Conservation (phyloP, 2,797 vertebrate genomes). For the Erithacus rubecula region DNA sequence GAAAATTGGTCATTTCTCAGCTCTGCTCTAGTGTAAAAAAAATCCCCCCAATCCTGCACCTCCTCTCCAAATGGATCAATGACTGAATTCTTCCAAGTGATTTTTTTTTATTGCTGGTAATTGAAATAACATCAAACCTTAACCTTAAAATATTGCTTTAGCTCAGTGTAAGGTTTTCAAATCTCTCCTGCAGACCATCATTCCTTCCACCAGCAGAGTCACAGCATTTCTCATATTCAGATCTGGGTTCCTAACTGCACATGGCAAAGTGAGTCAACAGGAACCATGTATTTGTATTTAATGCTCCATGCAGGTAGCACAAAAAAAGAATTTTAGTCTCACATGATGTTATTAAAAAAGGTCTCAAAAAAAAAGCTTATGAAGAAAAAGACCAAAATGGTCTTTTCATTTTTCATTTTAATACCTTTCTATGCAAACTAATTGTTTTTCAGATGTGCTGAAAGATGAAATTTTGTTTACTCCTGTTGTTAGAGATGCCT, state of each 20-base stretch:
- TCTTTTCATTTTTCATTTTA: background rate
- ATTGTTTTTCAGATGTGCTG: background rate
- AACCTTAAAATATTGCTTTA: background rate
- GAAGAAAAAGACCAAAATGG: background rate
- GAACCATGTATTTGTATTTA: background rate
- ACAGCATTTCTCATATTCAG: background rate
- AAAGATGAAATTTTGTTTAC: background rate
- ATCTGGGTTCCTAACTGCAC: background rate
- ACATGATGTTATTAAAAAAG: background rate
- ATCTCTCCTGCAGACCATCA: background rate
- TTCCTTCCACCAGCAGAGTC: background rate
- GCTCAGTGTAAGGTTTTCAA: background rate
- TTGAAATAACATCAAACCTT: conserved; percentile 30
- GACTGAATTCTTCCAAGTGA: background rate
- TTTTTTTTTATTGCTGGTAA: background rate
- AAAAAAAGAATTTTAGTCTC: background rate
- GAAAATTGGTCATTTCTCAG: background rate
- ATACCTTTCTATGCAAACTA: background rate
- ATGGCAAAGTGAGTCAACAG: background rate
- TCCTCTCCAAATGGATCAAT: background rate
- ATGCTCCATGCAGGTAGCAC: background rate
- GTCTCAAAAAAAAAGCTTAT: background rate
- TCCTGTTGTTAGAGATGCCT: background rate
- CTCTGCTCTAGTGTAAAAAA: background rate
- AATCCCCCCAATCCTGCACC: background rate